Percentiles rank a stretch among this genome's conserved stretches.
Evolutionary conservation across 2,888 invertebrate species (phyloP).

Genomic region (Linyphia triangularis): DNA sequence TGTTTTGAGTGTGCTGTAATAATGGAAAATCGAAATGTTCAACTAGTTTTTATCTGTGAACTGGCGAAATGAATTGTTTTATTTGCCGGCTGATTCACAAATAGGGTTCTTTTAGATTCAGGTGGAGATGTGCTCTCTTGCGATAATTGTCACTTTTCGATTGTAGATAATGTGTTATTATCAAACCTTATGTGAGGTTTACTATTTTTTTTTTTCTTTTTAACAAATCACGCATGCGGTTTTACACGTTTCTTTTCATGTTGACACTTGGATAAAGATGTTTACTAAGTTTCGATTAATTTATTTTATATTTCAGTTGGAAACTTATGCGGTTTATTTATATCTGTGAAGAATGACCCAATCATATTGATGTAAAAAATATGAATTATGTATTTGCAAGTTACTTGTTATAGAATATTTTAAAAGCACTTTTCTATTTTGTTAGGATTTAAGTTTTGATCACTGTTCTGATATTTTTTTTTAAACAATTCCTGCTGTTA

Average conservation of each 20-base stretch:
- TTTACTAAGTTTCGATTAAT: neutral
- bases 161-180: slow-evolving; percentile 14
- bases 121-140: slow-evolving; percentile 16
- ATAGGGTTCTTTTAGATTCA: slow-evolving; percentile 7
- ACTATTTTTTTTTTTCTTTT: neutral
- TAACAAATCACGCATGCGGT: neutral
- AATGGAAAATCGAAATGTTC: neutral
- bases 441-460: no score
- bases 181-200: neutral
- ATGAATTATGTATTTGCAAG: neutral
- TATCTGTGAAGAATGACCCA: no score
- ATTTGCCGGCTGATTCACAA: no score
- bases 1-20: slow-evolving; percentile 27
- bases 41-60: neutral
- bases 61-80: neutral
- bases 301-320: neutral
- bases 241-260: neutral
- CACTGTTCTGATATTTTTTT: no score
- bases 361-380: neutral
- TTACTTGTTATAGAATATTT: neutral
- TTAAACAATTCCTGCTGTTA: no score
- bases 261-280: neutral
- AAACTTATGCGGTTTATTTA: neutral
- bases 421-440: neutral
- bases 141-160: slow-evolving; percentile 16